Percentiles rank a stretch among this genome's conserved stretches.
Evolutionary conservation across 2,797 vertebrate genomes (phyloP).

Genomic region (Avahi laniger): DNA sequence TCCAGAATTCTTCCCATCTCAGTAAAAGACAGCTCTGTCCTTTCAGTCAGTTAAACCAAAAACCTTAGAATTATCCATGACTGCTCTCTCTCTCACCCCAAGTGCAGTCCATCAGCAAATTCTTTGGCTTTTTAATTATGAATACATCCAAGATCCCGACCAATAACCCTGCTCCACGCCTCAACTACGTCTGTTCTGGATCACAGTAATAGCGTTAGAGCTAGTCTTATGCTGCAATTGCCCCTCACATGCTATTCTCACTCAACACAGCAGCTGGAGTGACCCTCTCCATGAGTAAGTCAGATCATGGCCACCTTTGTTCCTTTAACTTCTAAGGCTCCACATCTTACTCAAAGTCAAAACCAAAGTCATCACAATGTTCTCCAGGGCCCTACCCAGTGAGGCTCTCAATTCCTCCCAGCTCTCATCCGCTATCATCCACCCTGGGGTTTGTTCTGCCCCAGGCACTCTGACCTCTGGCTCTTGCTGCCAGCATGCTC

Average conservation of each 20-base stretch:
- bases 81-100: not conserved
- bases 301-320: not conserved
- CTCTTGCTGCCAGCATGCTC: accelerated
- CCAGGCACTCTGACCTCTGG: not conserved
- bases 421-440: not conserved
- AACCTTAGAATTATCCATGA: not conserved
- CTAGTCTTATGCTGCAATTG: not conserved
- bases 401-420: not conserved
- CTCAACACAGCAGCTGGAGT: not conserved
- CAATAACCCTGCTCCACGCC: not conserved
- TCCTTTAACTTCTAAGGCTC: not conserved
- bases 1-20: not conserved
- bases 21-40: not conserved
- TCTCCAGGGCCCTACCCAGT: accelerated
- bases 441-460: not conserved
- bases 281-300: not conserved
- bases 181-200: not conserved
- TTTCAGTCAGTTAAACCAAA: not conserved
- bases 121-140: not conserved
- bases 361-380: no score
- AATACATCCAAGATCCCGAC: not conserved
- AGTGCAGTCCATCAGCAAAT: not conserved
- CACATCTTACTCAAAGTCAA: not conserved
- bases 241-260: not conserved
- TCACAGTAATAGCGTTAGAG: not conserved